Conservation (phyloP, 2,113 vertebrate genomes). For the Trichechus manatus region DNA sequence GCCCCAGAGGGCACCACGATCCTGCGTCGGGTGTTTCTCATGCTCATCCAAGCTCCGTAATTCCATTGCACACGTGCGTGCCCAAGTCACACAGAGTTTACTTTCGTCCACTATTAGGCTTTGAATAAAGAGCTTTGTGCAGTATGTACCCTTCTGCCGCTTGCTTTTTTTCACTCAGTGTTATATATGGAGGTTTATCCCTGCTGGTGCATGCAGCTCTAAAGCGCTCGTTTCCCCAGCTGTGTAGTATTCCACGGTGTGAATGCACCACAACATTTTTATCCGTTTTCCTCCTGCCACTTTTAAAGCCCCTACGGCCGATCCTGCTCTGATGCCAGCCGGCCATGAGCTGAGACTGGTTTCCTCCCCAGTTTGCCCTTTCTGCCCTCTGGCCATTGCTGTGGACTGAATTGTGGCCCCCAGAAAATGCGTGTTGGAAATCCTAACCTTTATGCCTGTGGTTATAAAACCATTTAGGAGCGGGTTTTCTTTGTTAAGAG, state of each 20-base stretch:
- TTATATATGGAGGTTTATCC: fast-evolving
- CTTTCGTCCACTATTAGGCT: too few species aligned
- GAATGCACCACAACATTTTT: neutral
- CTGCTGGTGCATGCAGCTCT: fast-evolving
- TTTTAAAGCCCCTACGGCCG: neutral
- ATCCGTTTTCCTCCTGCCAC: neutral
- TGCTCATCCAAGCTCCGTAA: fast-evolving
- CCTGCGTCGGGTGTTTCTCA: neutral
- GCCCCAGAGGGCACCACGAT: neutral
- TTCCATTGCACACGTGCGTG: neutral
- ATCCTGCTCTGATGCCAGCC: neutral
- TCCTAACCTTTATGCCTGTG: too few species aligned
- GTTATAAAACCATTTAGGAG: too few species aligned
- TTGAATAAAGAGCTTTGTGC: fast-evolving
- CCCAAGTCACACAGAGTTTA: neutral
- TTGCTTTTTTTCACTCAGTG: fast-evolving
- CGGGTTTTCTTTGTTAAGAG: too few species aligned
- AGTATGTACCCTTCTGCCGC: too few species aligned
- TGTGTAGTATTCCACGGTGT: fast-evolving
- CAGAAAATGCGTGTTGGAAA: too few species aligned
- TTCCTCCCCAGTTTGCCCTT: neutral
- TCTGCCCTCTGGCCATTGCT: neutral
- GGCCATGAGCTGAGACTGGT: neutral
- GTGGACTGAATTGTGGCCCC: too few species aligned
- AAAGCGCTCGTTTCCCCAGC: fast-evolving